Percentiles rank a stretch among this genome's conserved stretches.
These are phyloP conservation scores for Melinaea menophilus DNA, from an alignment of 2,888 invertebrate genomes.

Conservation along the genomic window DNA sequence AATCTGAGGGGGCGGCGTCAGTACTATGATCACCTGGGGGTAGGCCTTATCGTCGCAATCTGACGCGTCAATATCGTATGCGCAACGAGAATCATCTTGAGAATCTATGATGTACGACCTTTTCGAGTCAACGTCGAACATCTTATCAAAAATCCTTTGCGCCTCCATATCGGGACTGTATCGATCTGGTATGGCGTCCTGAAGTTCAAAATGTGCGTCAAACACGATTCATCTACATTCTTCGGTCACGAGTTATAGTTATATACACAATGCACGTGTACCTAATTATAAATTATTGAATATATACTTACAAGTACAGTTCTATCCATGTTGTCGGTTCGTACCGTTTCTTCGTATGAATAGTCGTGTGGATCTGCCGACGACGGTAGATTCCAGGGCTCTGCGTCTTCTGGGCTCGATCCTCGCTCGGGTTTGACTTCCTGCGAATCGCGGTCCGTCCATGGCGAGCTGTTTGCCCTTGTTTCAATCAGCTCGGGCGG, in stretches of 20 bases:
- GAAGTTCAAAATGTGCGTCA: slow-evolving; percentile 70
- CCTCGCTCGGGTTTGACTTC: slow-evolving; percentile 57
- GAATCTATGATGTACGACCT: slow-evolving; percentile 66
- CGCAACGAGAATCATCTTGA: slow-evolving; percentile 69
- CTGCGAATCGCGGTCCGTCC: slow-evolving; percentile 55
- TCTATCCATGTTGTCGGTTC: slow-evolving; percentile 62
- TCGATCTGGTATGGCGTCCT: slow-evolving; percentile 75
- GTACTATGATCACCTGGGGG: slow-evolving; percentile 71
- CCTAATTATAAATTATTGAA: slow-evolving; percentile 11
- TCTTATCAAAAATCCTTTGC: slow-evolving; percentile 78
- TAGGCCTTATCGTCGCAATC: slow-evolving; percentile 73
- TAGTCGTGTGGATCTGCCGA: slow-evolving; percentile 61
- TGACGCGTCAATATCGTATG: slow-evolving; percentile 73
- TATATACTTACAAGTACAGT: slow-evolving; percentile 69
- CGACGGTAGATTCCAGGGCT: slow-evolving; percentile 63
- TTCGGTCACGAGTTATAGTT: slow-evolving; percentile 6
- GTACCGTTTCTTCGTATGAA: slow-evolving; percentile 65
- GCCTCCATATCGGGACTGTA: slow-evolving; percentile 78
- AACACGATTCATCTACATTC: slow-evolving; percentile 38
- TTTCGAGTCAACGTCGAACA: slow-evolving; percentile 76
- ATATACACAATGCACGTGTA: slow-evolving; percentile 6
- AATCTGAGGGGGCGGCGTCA: slow-evolving; percentile 59
- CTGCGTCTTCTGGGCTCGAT: slow-evolving; percentile 64
- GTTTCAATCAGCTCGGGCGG: slow-evolving; percentile 67
- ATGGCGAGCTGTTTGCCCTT: slow-evolving; percentile 58